These are phyloP conservation scores for Chondrilla cf. caribensis DNA, from an alignment of 37 sponge, comb jelly and placozoan genomes.

Conservation along the genomic window DNA sequence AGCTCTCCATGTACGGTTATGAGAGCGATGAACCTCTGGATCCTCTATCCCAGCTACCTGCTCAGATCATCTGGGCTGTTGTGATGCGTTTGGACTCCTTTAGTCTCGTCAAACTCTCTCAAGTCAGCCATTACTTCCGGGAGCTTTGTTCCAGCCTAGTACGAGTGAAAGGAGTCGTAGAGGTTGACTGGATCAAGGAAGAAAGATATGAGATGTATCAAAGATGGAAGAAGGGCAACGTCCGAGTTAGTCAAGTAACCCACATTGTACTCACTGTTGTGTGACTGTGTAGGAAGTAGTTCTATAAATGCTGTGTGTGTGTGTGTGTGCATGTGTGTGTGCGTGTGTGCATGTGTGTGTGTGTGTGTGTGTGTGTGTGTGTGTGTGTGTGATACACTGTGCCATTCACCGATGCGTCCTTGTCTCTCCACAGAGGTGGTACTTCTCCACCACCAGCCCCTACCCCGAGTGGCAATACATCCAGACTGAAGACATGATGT, in stretches of 20 bases:
- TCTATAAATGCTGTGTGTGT: not conserved
- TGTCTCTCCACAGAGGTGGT: slow-evolving; percentile 24
- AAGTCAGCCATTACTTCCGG: slow-evolving; percentile 48
- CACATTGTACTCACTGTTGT: too few relatives aligned
- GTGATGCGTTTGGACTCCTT: slow-evolving; percentile 42
- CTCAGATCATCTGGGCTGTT: slow-evolving; percentile 33
- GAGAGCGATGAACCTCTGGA: slow-evolving; percentile 40
- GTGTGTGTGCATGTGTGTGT: not conserved
- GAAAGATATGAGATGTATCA: not conserved
- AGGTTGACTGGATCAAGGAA: slow-evolving; percentile 24
- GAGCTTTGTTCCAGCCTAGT: slow-evolving; percentile 42
- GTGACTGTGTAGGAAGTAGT: not conserved
- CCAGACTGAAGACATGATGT: not conserved
- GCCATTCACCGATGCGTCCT: not conserved
- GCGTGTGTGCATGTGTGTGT: not conserved
- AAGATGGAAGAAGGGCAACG: slow-evolving; percentile 1
- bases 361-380: slow-evolving; percentile 4
- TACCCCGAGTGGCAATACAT: not conserved
- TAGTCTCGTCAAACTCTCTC: slow-evolving; percentile 54
- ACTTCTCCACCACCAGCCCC: slow-evolving; percentile 4
- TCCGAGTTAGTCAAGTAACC: not conserved
- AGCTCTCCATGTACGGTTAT: slow-evolving; percentile 56
- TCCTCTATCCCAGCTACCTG: slow-evolving; percentile 54
- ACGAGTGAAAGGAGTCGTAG: slow-evolving; percentile 40
- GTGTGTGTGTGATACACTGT: too few relatives aligned